Base-by-base conservation (phyloP, 2,113 vertebrate species). In the Petaurus breviceps region DNA sequence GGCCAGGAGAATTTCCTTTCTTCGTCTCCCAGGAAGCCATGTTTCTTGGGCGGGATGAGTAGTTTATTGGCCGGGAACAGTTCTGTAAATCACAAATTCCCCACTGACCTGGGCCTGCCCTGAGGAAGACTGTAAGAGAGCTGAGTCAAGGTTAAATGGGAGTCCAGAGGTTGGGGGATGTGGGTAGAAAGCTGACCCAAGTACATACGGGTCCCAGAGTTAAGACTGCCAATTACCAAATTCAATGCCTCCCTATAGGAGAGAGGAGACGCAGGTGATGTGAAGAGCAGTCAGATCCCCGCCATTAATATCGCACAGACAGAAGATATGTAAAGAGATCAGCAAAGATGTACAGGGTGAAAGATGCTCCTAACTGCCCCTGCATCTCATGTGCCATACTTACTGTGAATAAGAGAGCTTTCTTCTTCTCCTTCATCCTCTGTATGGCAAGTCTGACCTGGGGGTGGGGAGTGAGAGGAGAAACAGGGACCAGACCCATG, bases 391-490 rank as follows among this genome's bases (percentile, higher is more conserved):
- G 25, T 2, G 25, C 23, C 54, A n/a, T 47, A 94, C 99, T 98
- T 96, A 99, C 99, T 1, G 98, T 99, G 97, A 99, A 99, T 0
- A 99, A 99, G 84, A 99, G 98, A 0, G 99, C 99, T 94, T 99
- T 99, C 95, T 99, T 99, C 98, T 99, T 99, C 97, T 99, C 99
- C 97, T 99, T 99, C 98, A 99, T 99, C 98, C 99, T 99, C 98
- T 98, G 99, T 97, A 99, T 99, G 96, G 99, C 99, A 97, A 99
- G 99, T 97, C 99, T 99, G 97, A 99, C 99, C 99, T 99, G 97
- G 92, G 92, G 94, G 68, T 92, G 16, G 68, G n/a, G 19, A 84
- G 61, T n/a, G 61, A 94, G 90, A 97, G 93, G 91, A 98, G 89
- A 95, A 91, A 37, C 4, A 2, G 89, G 95, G 94, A 52, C 8